phyloP scores from a whole-genome alignment of 2,113 vertebrate species.

The Spheniscus mendiculus region DNA sequence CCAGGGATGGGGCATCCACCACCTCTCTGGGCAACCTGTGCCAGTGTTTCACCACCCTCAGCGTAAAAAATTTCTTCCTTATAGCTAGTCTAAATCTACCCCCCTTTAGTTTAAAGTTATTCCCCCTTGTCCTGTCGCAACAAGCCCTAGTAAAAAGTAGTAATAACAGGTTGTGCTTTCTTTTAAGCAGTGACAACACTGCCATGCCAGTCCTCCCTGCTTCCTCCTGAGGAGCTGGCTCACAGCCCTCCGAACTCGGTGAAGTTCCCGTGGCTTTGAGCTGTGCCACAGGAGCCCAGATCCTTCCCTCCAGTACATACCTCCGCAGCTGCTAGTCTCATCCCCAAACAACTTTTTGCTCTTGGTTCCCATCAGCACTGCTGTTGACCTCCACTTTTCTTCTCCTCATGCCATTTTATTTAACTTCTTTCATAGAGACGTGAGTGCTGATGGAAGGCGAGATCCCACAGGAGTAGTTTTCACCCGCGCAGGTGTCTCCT shows the following conservation, averaged over 20 bases:
- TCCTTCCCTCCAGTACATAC: not conserved
- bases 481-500: not conserved
- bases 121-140: not conserved
- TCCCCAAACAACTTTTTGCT: not conserved
- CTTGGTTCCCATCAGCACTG: not conserved
- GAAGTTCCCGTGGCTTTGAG: not conserved
- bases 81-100: not conserved
- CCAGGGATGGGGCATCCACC: not conserved
- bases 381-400: not conserved
- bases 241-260: not conserved
- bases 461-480: not conserved
- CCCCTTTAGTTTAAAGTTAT: not conserved
- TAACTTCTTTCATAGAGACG: not conserved
- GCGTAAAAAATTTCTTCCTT: not conserved
- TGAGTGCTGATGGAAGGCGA: not conserved
- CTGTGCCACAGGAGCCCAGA: fast-evolving
- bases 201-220: not conserved
- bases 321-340: not conserved
- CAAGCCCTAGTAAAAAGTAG: not conserved
- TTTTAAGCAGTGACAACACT: not conserved
- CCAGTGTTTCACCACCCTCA: not conserved
- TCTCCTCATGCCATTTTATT: not conserved
- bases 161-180: not conserved
- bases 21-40: not conserved
- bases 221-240: not conserved